phyloP scores from a whole-genome alignment of 2,888 invertebrate genomes.

The Dichetophora obliterata region DNA sequence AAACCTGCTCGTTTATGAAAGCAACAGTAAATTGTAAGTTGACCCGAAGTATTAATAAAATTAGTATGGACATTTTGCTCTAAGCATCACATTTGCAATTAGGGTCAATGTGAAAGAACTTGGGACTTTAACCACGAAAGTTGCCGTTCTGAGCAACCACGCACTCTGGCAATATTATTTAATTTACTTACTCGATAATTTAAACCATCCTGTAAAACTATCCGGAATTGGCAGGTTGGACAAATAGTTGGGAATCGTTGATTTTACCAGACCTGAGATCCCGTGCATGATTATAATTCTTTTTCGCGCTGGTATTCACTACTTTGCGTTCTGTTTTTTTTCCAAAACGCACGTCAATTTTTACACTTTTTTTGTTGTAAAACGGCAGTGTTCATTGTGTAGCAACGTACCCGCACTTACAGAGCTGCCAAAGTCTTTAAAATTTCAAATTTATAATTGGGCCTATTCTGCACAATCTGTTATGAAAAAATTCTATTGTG shows the following conservation, averaged over 20 bases:
- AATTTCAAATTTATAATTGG: too few relatives aligned
- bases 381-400: neutral
- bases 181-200: conserved; percentile 79
- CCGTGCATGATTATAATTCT: conserved; percentile 75
- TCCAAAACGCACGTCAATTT: neutral
- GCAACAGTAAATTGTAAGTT: neutral
- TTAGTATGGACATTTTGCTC: neutral
- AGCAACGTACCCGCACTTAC: too few relatives aligned
- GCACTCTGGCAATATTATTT: neutral
- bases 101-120: neutral
- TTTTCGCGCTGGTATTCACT: neutral
- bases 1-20: too few relatives aligned
- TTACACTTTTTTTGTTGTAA: neutral
- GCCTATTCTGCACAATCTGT: too few relatives aligned
- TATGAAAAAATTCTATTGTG: too few relatives aligned
- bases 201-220: conserved; percentile 87
- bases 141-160: neutral
- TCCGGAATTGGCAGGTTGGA: conserved; percentile 87
- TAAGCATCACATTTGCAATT: neutral
- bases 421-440: too few relatives aligned
- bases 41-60: neutral
- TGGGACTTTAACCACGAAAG: neutral
- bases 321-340: neutral
- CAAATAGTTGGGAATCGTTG: conserved; percentile 86
- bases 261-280: conserved; percentile 82